Conservation (phyloP, 2,113 vertebrate genomes). For the Pelvicachromis taeniatus region DNA sequence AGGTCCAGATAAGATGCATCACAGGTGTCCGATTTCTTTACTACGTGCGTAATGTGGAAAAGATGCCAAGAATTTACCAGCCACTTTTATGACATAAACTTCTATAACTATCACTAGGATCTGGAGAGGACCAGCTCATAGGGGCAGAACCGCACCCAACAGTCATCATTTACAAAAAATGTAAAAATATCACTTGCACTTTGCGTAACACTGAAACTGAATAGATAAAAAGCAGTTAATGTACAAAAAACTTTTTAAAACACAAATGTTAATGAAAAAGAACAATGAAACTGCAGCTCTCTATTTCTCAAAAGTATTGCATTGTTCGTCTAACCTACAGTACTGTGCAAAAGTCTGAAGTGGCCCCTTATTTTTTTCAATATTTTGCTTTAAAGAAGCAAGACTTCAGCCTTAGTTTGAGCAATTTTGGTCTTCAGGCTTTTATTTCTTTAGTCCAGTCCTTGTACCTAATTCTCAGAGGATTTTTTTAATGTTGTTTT, state of each 20-base stretch:
- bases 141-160: background rate
- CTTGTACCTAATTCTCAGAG: background rate
- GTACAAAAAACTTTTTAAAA: background rate
- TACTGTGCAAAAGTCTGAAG: background rate
- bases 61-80: background rate
- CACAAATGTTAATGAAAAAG: background rate
- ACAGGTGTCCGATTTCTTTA: background rate
- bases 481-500: background rate
- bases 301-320: background rate
- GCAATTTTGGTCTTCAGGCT: background rate
- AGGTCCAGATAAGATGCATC: background rate
- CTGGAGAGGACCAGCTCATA: background rate
- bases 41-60: rapidly evolving
- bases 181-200: background rate
- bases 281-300: background rate
- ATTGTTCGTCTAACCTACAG: background rate
- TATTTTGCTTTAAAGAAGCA: background rate
- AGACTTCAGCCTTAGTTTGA: background rate
- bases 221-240: background rate
- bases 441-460: background rate
- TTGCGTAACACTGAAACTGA: background rate
- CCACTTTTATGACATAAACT: background rate
- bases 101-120: background rate
- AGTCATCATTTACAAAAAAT: background rate
- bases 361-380: background rate